Percentiles rank a stretch among this genome's conserved stretches.
phyloP scores from a whole-genome alignment of 2,888 invertebrate genomes.

The Platycnemis pennipes region DNA sequence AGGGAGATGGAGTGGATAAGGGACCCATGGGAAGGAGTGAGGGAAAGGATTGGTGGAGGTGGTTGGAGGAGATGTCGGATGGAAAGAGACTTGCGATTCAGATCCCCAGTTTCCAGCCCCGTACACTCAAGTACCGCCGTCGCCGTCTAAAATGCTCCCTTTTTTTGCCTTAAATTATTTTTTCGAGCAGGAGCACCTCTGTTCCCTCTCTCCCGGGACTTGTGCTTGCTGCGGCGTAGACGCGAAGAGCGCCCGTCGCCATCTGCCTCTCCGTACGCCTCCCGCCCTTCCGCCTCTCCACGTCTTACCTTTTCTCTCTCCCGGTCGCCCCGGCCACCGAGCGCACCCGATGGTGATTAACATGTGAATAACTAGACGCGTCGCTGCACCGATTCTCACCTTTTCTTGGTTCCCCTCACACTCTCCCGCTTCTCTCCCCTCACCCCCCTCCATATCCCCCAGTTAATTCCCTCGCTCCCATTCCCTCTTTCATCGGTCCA shows the following conservation, averaged over 20 bases:
- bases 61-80: neutral
- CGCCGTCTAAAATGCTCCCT: neutral
- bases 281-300: neutral
- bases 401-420: neutral
- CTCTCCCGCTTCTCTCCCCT: neutral
- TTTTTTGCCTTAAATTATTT: conserved; percentile 28
- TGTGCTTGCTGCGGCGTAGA: conserved; percentile 27
- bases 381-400: conserved; percentile 64
- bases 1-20: neutral
- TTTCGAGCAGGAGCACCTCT: neutral
- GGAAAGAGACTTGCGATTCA: conserved; percentile 15
- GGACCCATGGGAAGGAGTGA: neutral
- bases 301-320: neutral
- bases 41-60: neutral
- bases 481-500: neutral
- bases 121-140: neutral
- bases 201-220: no score
- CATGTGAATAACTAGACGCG: conserved; percentile 52
- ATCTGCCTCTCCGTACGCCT: neutral
- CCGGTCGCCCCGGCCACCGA: neutral
- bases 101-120: conserved; percentile 50
- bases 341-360: conserved; percentile 51
- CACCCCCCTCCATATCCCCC: neutral
- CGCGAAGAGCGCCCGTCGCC: conserved; percentile 38
- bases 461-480: neutral